Percentiles rank a stretch among this genome's conserved stretches.
These are phyloP conservation scores for Athetis lepigone DNA, from an alignment of 2,888 invertebrate species.

Conservation along the genomic window DNA sequence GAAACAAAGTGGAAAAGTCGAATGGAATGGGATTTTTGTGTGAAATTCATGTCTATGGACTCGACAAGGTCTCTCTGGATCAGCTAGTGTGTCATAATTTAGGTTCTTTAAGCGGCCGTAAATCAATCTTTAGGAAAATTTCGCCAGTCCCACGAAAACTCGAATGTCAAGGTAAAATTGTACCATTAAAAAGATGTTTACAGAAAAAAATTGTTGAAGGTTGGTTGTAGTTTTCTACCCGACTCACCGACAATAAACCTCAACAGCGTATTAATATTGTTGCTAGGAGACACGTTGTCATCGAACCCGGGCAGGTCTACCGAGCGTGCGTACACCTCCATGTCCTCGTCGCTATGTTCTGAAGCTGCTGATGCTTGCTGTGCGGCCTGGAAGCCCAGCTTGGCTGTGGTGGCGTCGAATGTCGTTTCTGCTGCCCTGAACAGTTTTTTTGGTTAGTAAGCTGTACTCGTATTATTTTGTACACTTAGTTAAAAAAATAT, in stretches of 20 bases:
- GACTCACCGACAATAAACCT: slow-evolving; percentile 92
- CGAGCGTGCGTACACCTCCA: slow-evolving; percentile 93
- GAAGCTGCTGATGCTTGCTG: slow-evolving; percentile 90
- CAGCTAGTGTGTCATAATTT: too few relatives aligned
- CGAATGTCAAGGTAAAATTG: too few relatives aligned
- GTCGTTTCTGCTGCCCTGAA: slow-evolving; percentile 76
- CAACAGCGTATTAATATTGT: slow-evolving; percentile 93
- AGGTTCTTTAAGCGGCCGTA: too few relatives aligned
- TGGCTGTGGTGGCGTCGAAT: slow-evolving; percentile 79
- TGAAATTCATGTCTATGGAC: too few relatives aligned
- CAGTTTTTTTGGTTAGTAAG: not conserved
- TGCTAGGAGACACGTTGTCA: slow-evolving; percentile 95
- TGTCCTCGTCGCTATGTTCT: slow-evolving; percentile 93
- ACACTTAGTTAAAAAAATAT: too few relatives aligned
- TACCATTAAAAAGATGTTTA: too few relatives aligned
- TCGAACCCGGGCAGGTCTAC: slow-evolving; percentile 95
- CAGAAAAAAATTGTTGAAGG: too few relatives aligned
- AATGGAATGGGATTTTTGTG: too few relatives aligned
- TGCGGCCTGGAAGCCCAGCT: slow-evolving; percentile 80
- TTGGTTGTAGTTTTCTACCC: too few relatives aligned
- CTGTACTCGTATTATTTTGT: not conserved
- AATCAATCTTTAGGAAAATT: not conserved
- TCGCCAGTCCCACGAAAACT: not conserved
- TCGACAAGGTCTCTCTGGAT: too few relatives aligned
- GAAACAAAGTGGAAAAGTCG: too few relatives aligned